phyloP scores from a whole-genome alignment of 2,888 invertebrate species.

The Hedychridium roseum region DNA sequence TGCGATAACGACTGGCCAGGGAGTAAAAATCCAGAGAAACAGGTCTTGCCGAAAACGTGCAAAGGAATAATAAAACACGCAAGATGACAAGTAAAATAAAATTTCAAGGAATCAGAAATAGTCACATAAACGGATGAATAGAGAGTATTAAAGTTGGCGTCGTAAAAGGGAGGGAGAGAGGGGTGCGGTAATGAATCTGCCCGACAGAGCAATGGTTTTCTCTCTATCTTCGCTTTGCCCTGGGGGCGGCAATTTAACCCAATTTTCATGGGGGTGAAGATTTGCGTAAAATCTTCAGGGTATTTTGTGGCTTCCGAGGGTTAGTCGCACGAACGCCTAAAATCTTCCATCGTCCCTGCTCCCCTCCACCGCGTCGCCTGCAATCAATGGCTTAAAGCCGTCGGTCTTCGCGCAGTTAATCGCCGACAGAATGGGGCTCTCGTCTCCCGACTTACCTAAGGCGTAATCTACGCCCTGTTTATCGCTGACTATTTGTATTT shows the following conservation, averaged over 20 bases:
- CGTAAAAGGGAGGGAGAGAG: slow-evolving; percentile 8
- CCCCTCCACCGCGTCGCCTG: slow-evolving; percentile 16
- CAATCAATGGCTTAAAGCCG: slow-evolving; percentile 30
- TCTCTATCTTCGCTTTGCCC: slow-evolving; percentile 18
- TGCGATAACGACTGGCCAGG: too few species aligned
- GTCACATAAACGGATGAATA: too few species aligned
- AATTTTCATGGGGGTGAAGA: slow-evolving; percentile 37
- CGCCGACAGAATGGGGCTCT: slow-evolving; percentile 18
- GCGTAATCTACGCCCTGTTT: too few species aligned
- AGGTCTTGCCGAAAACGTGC: too few species aligned
- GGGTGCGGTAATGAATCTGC: slow-evolving; percentile 49
- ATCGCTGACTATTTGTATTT: too few species aligned
- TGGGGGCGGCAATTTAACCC: slow-evolving; percentile 38
- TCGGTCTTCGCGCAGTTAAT: slow-evolving; percentile 27
- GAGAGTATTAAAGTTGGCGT: not conserved
- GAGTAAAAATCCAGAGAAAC: too few species aligned
- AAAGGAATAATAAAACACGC: too few species aligned
- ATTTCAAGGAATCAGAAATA: too few species aligned
- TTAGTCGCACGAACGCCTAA: slow-evolving; percentile 31
- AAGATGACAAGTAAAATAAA: too few species aligned
- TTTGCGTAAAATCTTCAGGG: slow-evolving; percentile 43
- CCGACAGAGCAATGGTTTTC: slow-evolving; percentile 32
- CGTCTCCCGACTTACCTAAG: too few species aligned
- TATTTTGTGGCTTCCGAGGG: slow-evolving; percentile 40
- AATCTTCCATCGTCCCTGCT: slow-evolving; percentile 14